phyloP scores from a whole-genome alignment of 2,888 invertebrate genomes.

The Yponomeuta cagnagella region DNA sequence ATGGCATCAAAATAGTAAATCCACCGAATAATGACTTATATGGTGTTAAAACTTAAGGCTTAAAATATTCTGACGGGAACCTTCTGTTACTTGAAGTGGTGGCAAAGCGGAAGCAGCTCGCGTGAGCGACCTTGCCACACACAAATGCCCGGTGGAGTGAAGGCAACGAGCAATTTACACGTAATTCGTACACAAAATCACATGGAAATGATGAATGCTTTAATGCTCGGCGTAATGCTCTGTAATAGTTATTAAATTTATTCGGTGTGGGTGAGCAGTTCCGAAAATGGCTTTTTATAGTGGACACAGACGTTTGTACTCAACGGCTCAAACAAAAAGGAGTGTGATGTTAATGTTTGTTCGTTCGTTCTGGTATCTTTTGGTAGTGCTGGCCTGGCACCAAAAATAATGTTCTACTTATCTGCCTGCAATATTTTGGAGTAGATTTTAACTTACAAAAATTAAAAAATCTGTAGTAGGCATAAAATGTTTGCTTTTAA shows the following conservation, averaged over 20 bases:
- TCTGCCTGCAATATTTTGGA: too few relatives aligned
- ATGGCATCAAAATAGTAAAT: too few relatives aligned
- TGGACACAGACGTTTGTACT: not conserved
- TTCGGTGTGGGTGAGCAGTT: not conserved
- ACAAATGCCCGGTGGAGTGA: not conserved
- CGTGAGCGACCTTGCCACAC: not conserved
- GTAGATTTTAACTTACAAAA: too few relatives aligned
- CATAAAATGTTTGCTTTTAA: too few relatives aligned
- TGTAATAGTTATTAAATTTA: not conserved
- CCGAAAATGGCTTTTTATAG: not conserved
- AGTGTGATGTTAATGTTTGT: too few relatives aligned
- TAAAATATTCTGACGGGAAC: not conserved
- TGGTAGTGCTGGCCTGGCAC: too few relatives aligned
- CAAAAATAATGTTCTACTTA: too few relatives aligned
- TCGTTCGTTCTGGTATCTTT: too few relatives aligned
- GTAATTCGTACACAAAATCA: constrained; percentile 1
- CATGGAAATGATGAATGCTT: constrained; percentile 1
- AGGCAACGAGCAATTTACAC: not conserved
- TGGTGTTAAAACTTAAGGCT: too few relatives aligned
- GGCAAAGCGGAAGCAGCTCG: not conserved
- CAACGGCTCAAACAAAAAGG: too few relatives aligned
- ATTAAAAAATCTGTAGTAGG: too few relatives aligned
- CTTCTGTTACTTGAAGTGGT: not conserved
- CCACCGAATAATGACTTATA: too few relatives aligned
- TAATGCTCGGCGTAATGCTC: not conserved